Percentiles rank a stretch among this genome's conserved stretches.
Evolutionary conservation across 1,140 invertebrate genomes (phyloP).

Genomic region (Parapsyche elsis): DNA sequence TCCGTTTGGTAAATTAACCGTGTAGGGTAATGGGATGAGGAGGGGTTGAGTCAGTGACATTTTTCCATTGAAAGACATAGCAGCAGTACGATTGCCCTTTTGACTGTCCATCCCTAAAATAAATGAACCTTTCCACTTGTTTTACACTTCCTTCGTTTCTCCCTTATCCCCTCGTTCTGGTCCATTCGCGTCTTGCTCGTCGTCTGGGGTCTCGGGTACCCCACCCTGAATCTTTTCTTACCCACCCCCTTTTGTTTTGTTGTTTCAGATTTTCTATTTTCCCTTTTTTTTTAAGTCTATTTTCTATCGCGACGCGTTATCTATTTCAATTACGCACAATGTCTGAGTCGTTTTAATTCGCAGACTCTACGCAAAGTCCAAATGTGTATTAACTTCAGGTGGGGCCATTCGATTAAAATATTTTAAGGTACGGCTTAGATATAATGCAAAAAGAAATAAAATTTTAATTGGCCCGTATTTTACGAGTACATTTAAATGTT

Average conservation of each 20-base stretch:
- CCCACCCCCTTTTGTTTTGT: neutral
- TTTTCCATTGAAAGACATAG: neutral
- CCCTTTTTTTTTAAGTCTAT: neutral
- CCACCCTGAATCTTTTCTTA: neutral
- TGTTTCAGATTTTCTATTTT: neutral
- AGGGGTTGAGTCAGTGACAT: neutral
- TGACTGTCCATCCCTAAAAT: constrained; percentile 21
- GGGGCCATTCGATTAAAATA: neutral
- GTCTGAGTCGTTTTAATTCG: neutral
- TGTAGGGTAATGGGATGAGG: neutral
- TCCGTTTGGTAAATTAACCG: constrained; percentile 1
- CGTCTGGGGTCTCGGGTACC: neutral
- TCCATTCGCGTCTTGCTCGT: neutral
- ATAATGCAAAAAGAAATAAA: neutral
- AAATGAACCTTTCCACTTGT: constrained; percentile 27
- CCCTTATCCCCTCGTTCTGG: neutral
- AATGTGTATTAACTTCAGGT: neutral
- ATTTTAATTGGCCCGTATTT: constrained; percentile 1
- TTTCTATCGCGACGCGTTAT: constrained; percentile 12
- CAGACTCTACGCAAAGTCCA: neutral
- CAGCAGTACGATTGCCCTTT: constrained; percentile 10
- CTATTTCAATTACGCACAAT: neutral
- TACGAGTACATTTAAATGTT: neutral
- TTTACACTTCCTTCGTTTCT: constrained; percentile 23
- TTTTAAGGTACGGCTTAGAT: no score